Percentiles rank a stretch among this genome's conserved stretches.
phyloP scores from a whole-genome alignment of 2,113 vertebrate genomes.

The Dasyprocta punctata region DNA sequence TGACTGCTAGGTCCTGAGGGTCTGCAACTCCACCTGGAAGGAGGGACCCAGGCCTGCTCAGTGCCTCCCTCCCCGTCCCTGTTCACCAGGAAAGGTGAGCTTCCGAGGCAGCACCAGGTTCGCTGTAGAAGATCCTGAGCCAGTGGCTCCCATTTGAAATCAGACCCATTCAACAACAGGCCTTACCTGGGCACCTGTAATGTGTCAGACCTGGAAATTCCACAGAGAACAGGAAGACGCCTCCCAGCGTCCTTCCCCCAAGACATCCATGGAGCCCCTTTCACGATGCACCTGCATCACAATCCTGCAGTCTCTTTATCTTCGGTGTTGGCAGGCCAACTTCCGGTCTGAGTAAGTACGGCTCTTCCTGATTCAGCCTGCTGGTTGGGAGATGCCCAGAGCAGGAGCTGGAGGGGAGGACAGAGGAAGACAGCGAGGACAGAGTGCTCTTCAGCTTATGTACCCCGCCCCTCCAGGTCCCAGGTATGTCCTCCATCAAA shows the following conservation, averaged over 20 bases:
- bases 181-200: fast-evolving
- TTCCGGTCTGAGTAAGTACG: neutral
- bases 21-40: neutral
- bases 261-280: neutral
- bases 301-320: neutral
- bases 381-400: neutral
- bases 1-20: neutral
- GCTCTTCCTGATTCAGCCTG: neutral
- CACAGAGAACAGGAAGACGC: neutral
- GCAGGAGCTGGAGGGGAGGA: fast-evolving
- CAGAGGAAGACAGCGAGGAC: neutral
- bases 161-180: neutral
- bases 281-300: fast-evolving
- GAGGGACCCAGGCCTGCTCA: neutral
- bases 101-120: neutral
- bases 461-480: fast-evolving
- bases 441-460: no score
- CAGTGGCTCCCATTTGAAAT: no score
- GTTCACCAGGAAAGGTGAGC: neutral
- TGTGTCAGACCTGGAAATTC: neutral
- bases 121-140: neutral
- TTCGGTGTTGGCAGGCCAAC: neutral
- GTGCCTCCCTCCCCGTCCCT: neutral
- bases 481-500: neutral
- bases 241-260: fast-evolving